Conservation (phyloP, 2,113 vertebrate species). For the Poeciliopsis retropinna region DNA sequence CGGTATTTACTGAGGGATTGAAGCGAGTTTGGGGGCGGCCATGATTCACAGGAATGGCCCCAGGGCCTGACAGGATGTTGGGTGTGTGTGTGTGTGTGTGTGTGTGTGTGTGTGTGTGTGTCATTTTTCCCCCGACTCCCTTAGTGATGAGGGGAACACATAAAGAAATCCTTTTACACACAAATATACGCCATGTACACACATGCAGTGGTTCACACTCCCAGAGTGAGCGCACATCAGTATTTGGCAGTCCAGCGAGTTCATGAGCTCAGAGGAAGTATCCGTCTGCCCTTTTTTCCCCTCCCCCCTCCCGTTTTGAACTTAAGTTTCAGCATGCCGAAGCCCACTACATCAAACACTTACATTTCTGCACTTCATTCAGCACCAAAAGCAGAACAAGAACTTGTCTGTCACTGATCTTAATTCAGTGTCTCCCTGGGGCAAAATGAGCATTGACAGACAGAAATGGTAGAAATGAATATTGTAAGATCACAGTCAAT, state of each 20-base stretch:
- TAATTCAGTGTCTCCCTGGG: constrained; percentile 76
- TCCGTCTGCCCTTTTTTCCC: constrained; percentile 28
- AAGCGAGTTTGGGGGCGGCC: constrained; percentile 66
- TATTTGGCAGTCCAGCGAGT: constrained; percentile 63
- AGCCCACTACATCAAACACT: constrained; percentile 66
- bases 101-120: constrained; percentile 51
- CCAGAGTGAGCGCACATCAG: constrained; percentile 61
- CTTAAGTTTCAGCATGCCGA: constrained; percentile 55
- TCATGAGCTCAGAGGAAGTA: constrained; percentile 76
- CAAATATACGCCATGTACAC: constrained; percentile 57
- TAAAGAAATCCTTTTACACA: constrained; percentile 78
- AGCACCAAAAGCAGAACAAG: constrained; percentile 70
- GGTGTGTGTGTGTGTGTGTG: constrained; percentile 9
- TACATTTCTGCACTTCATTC: constrained; percentile 57
- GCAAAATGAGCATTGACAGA: constrained; percentile 69
- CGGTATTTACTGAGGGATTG: constrained; percentile 70
- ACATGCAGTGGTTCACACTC: constrained; percentile 45
- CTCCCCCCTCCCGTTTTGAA: constrained; percentile 41
- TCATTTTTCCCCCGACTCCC: constrained; percentile 72
- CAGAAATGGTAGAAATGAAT: constrained; percentile 74
- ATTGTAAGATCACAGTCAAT: constrained; percentile 67
- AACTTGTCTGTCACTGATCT: constrained; percentile 72
- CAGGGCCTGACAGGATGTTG: constrained; percentile 77
- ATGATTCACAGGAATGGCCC: constrained; percentile 73
- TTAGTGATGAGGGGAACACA: constrained; percentile 71